Evolutionary conservation across 2,113 vertebrate species (phyloP), one percentile per base, ranked within the genome.

Genomic region (Muntiacus reevesi): DNA sequence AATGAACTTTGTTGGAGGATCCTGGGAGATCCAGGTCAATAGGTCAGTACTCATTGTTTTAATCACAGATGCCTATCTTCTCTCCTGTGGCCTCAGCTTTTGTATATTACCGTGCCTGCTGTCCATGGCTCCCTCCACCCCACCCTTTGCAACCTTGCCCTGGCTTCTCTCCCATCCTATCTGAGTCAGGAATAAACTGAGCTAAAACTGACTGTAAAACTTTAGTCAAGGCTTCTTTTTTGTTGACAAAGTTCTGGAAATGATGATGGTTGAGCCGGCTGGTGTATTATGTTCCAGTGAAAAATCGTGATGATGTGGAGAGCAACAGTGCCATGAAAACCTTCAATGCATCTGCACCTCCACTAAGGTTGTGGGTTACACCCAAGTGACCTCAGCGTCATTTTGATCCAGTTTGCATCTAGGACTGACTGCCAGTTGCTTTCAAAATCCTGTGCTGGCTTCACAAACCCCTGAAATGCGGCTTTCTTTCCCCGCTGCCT

Each of bases 171-270:
- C 82, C 15, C 6, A 47, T 74, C 78, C 27, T 45, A 4, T 87
- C 16, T 57, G 52, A 95, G 60, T 95, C 54, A 76, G 91, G 45
- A 93, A 91, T 67, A 85, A 86, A 59, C 57, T 59, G 64, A 95
- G 85, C 84, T 17, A 28, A 27, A 88, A 86, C 23, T 87, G 55
- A 60, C 28, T 45, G 87, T 94, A 71, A 62, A 93, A 92, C 5
- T 83, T 89, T 79, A 36, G 40, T 81, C 23, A 85, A 97, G 59
- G 12, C 54, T 83, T 89, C 45, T 93, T 91, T 21, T 21, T 89
- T 89, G 54, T 96, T 88, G 91, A 96, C 43, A 60, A 91, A 89
- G 50, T 97, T 95, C 89, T 96, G 78, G 50, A 95, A 93, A 86
- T 91, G 40, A 87, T 23, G 27, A n/a, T 10, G 21, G 7, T 40